phyloP scores from a whole-genome alignment of 1,140 invertebrate species.

The Sinonovacula constricta region DNA sequence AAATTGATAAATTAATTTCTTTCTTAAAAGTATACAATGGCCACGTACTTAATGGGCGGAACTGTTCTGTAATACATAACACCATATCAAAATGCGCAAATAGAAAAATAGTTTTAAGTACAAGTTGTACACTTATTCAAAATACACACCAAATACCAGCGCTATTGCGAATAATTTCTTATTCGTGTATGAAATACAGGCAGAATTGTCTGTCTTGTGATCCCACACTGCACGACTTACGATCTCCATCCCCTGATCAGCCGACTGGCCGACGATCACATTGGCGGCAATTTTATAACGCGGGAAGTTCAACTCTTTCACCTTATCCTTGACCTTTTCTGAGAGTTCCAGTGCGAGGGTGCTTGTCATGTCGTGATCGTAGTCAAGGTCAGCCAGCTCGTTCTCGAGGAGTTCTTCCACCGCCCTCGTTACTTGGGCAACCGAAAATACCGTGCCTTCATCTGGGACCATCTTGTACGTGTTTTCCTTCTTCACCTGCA shows the following conservation, averaged over 20 bases:
- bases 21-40: no score
- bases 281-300: conserved; percentile 63
- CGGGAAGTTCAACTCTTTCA: conserved; percentile 55
- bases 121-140: no score
- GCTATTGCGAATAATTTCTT: conserved; percentile 61
- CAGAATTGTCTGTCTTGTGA: conserved; percentile 55
- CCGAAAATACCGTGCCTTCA: conserved; percentile 31
- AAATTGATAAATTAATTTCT: no score
- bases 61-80: no score
- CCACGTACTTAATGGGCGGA: no score
- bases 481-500: conserved; percentile 45
- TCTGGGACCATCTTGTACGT: conserved; percentile 57
- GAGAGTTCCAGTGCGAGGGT: conserved; percentile 26
- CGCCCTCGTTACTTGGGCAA: conserved; percentile 16
- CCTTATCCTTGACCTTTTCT: conserved; percentile 52
- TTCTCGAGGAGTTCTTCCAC: conserved; percentile 31
- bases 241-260: conserved; percentile 59
- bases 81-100: no score
- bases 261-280: conserved; percentile 59
- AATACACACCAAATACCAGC: conserved; percentile 65
- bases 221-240: conserved; percentile 68
- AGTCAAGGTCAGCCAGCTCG: conserved; percentile 18
- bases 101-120: no score
- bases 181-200: conserved; percentile 58
- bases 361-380: conserved; percentile 23